Evolutionary conservation across 2,113 vertebrate species (phyloP), one percentile per base, ranked within the genome.

Genomic region (Procavia capensis): DNA sequence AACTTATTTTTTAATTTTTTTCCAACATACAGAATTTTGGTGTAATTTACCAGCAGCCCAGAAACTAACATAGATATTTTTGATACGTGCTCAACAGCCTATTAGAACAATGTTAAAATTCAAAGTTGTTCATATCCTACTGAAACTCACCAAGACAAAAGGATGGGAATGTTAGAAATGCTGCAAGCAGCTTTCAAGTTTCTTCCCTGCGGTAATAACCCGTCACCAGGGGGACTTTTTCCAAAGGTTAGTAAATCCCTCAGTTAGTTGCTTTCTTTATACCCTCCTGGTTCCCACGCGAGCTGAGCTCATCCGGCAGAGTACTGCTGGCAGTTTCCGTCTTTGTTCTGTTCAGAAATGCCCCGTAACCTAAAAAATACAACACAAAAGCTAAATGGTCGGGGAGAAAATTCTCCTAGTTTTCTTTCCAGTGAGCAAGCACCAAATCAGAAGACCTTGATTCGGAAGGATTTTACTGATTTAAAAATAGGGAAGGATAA

Each of bases 141-240:
- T 86, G 63, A 93, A 92, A 94, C 74, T 22, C n/a, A 78, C 11
- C 68, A 63, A 9, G 50, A 63, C 54, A 50, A 90, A 95, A 83
- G 3, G 41, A 95, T 82, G 50, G n/a, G 88, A 79, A 79, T 92
- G 25, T 79, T 93, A 9, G 29, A 94, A 93, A 75, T 78, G 31
- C 29, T 91, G 27, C 45, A 93, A 54, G 39, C 81, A 83, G 31
- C 36, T 95, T 95, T 92, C 74, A 81, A 50, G 81, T 50, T 43
- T 96, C 74, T 78, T 50, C 16, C 31, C 27, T 70, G 70, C 90
- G 43, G 34, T 91, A 85, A 83, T 41, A 88, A 74, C 27, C 39
- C 47, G n/a, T 96, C 93, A 43, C 93, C 76, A 96, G 95, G 84
- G 86, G 94, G 95, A 96, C 72, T 13, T 6, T 74, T 36, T 86